Evolutionary conservation across 1,140 invertebrate genomes (phyloP).

Genomic region (Oryzaephilus surinamensis): DNA sequence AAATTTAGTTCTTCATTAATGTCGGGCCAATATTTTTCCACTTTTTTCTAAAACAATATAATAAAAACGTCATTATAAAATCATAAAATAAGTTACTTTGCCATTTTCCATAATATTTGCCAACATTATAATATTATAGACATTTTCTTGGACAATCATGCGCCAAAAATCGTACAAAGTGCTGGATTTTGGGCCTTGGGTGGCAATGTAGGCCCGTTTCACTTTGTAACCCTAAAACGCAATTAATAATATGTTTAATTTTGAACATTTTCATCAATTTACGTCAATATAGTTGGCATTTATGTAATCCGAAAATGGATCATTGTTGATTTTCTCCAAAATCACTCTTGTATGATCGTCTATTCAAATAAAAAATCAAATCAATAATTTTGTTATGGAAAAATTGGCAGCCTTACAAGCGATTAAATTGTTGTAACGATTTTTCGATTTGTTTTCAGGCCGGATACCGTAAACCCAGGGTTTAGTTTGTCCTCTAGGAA

Average conservation of each 20-base stretch:
- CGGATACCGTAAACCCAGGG: slow-evolving; percentile 15
- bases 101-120: slow-evolving; percentile 64
- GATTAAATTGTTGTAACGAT: slow-evolving; percentile 67
- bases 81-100: slow-evolving; percentile 37
- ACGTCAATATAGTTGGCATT: slow-evolving; percentile 21
- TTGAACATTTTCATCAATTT: neutral
- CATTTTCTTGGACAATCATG: slow-evolving; percentile 63
- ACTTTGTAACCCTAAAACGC: slow-evolving; percentile 49
- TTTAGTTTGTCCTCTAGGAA: slow-evolving; percentile 21
- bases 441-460: slow-evolving; percentile 54
- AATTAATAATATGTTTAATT: neutral
- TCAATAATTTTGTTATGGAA: neutral
- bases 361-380: slow-evolving; percentile 33
- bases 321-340: slow-evolving; percentile 45
- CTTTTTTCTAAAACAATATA: slow-evolving; percentile 38
- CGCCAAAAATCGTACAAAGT: slow-evolving; percentile 69
- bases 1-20: slow-evolving; percentile 35
- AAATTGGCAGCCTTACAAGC: slow-evolving; percentile 47
- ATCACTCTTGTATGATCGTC: slow-evolving; percentile 68
- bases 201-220: slow-evolving; percentile 60
- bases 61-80: slow-evolving; percentile 1
- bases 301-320: slow-evolving; percentile 27
- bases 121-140: slow-evolving; percentile 62
- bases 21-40: slow-evolving; percentile 53
- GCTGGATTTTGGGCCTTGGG: slow-evolving; percentile 62